Evolutionary conservation across 2,113 vertebrate genomes (phyloP).

Genomic region (Promerops cafer): DNA sequence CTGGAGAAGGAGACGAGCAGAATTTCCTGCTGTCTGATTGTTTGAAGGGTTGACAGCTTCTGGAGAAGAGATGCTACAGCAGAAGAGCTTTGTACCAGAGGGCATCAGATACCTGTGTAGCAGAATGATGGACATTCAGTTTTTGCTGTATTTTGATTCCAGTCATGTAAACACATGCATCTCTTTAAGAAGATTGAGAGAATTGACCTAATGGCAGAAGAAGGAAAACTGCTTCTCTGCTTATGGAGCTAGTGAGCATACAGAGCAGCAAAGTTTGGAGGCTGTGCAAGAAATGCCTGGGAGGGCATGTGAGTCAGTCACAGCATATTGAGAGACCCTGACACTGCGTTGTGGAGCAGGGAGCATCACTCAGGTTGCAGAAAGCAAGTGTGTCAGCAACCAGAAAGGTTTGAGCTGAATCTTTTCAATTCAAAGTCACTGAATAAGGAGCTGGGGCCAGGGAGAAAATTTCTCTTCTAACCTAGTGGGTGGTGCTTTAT

Average conservation of each 20-base stretch:
- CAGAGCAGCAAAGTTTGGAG: neutral
- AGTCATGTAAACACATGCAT: neutral
- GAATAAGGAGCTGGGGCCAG: neutral
- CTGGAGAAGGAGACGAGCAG: neutral
- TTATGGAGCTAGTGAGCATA: neutral
- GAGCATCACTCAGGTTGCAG: neutral
- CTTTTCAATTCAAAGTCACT: neutral
- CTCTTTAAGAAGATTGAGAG: neutral
- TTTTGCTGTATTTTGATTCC: neutral
- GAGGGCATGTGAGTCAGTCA: neutral
- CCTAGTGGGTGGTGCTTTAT: neutral
- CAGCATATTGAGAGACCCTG: neutral
- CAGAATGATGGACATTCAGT: neutral
- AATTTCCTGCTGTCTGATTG: neutral
- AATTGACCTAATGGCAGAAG: neutral
- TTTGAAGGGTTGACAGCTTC: neutral
- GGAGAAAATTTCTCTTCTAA: neutral
- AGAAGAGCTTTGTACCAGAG: neutral
- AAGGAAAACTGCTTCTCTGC: neutral
- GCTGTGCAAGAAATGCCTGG: neutral
- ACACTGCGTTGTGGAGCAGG: neutral
- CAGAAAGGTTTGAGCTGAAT: neutral
- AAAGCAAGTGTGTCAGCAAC: neutral
- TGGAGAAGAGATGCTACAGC: neutral
- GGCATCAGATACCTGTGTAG: neutral